Percentiles rank a stretch among this genome's conserved stretches.
phyloP scores from a whole-genome alignment of 2,888 invertebrate genomes.

The Athalia cordata region DNA sequence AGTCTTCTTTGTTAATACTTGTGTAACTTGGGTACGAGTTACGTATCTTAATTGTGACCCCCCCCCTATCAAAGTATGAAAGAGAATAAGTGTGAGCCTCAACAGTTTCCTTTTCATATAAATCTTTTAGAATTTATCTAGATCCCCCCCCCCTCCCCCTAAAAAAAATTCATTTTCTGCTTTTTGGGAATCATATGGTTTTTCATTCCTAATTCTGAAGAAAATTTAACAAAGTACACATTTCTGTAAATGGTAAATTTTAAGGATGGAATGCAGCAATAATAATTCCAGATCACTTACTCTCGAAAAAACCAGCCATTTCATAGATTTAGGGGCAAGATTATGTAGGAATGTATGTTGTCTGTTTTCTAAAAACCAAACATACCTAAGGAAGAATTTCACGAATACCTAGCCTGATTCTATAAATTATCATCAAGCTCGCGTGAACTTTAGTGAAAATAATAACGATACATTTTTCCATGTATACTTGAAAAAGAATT shows the following conservation, averaged over 20 bases:
- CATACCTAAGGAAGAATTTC: conserved; percentile 7
- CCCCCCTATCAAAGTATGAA: not conserved
- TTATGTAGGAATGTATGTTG: conserved; percentile 31
- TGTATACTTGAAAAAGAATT: not conserved
- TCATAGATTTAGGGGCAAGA: conserved; percentile 37
- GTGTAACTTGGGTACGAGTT: not conserved
- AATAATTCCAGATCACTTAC: conserved; percentile 32
- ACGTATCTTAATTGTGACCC: not conserved
- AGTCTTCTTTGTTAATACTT: conserved; percentile 20
- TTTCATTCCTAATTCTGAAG: conserved; percentile 10
- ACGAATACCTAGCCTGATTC: conserved; percentile 15
- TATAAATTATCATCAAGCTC: conserved; percentile 39
- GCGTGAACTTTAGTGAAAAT: conserved; percentile 2
- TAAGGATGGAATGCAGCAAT: conserved; percentile 27
- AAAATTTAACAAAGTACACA: not conserved
- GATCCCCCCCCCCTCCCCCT: not conserved
- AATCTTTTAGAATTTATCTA: not conserved
- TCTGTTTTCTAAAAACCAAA: conserved; percentile 7
- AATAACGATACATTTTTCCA: not conserved
- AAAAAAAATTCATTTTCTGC: not conserved
- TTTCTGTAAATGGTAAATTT: not conserved
- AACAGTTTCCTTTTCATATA: not conserved
- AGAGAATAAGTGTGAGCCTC: conserved; percentile 15
- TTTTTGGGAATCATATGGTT: conserved; percentile 2
- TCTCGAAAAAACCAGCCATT: not conserved